Conservation (phyloP, 2,888 invertebrate genomes). For the Phaonia tiefii region DNA sequence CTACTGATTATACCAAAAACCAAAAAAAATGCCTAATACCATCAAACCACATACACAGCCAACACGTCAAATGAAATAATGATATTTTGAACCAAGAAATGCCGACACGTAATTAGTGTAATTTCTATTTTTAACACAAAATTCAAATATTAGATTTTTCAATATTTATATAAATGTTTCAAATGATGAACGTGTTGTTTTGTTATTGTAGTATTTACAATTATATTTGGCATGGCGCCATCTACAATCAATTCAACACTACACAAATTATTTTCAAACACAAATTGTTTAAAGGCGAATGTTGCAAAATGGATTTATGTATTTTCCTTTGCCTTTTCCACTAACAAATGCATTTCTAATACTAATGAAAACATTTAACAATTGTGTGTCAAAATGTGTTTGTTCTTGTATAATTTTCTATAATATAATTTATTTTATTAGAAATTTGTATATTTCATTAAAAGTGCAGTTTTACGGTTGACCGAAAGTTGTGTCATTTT, state of each 20-base stretch:
- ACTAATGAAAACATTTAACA: neutral
- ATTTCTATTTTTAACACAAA: constrained; percentile 58
- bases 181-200: neutral
- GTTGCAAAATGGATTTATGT: neutral
- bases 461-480: neutral
- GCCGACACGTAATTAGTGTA: constrained; percentile 57
- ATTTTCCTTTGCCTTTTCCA: neutral
- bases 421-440: too few species aligned
- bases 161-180: too few species aligned
- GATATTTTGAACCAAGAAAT: constrained; percentile 28
- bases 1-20: constrained; percentile 19
- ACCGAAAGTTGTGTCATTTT: neutral
- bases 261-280: neutral
- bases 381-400: too few species aligned
- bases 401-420: too few species aligned
- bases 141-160: constrained; percentile 9
- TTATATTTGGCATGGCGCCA: constrained; percentile 11
- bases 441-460: neutral
- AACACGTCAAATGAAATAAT: constrained; percentile 22
- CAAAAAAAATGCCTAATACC: too few species aligned
- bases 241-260: neutral
- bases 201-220: too few species aligned
- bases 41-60: too few species aligned
- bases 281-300: neutral
- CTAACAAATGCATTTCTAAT: too few species aligned